A percentile compares a stretch with the other conserved stretches of the same genome.
These are phyloP conservation scores for Mantis religiosa DNA, from an alignment of 2,888 invertebrate species.

Conservation along the genomic window DNA sequence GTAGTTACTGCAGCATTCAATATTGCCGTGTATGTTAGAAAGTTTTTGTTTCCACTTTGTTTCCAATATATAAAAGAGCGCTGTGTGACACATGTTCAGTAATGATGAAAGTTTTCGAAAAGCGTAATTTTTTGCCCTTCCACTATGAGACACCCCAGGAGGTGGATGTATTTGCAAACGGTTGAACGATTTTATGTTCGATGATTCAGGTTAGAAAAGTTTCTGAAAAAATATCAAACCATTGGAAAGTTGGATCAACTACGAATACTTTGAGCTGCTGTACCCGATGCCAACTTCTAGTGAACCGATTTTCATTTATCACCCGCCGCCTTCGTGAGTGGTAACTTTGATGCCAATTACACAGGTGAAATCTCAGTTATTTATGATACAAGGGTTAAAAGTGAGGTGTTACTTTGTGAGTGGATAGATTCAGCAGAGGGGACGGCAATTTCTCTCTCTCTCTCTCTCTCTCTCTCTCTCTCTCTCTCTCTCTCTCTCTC, in stretches of 20 bases:
- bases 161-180: neutral
- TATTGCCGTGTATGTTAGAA: too few relatives aligned
- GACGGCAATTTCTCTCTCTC: too few relatives aligned
- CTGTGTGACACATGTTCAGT: neutral
- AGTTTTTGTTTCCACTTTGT: neutral
- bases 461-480: too few relatives aligned
- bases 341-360: too few relatives aligned
- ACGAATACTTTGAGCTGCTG: neutral
- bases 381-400: too few relatives aligned
- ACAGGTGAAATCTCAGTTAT: too few relatives aligned
- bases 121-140: neutral
- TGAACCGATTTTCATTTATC: too few relatives aligned
- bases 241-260: neutral
- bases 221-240: neutral
- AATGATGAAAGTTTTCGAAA: neutral
- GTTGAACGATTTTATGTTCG: neutral
- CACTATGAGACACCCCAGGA: neutral
- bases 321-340: too few relatives aligned
- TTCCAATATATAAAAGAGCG: neutral
- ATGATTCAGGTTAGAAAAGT: neutral
- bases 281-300: neutral
- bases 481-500: too few relatives aligned
- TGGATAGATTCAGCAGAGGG: too few relatives aligned
- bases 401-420: too few relatives aligned
- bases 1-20: too few relatives aligned